Evolutionary conservation across 2,113 vertebrate species (phyloP).

Genomic region (Aphyosemion australe): DNA sequence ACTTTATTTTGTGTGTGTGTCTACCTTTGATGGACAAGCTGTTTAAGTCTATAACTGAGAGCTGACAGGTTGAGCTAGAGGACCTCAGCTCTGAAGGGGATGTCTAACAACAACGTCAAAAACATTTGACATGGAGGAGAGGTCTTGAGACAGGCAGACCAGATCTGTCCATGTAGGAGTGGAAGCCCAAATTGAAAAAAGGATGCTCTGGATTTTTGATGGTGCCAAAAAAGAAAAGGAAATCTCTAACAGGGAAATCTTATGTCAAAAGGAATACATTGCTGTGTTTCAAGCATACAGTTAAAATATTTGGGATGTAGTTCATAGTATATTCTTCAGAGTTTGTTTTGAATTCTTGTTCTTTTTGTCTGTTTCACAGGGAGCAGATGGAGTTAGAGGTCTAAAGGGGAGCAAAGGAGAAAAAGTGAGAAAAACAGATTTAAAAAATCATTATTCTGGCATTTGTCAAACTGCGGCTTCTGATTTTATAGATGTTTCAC

Average conservation of each 20-base stretch:
- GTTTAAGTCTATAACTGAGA: conserved; percentile 58
- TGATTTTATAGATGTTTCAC: conserved; percentile 6
- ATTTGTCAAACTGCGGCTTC: conserved; percentile 7
- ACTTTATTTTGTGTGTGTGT: conserved; percentile 1
- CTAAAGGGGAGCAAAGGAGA: conserved; percentile 91
- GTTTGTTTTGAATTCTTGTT: not conserved
- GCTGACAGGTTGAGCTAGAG: conserved; percentile 52
- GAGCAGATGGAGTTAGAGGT: conserved; percentile 88
- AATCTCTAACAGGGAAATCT: not conserved
- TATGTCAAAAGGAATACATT: conserved; percentile 12
- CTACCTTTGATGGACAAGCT: conserved; percentile 52
- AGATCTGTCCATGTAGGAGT: conserved; percentile 10
- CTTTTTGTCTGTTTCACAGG: conserved; percentile 72
- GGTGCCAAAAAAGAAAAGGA: too few species aligned
- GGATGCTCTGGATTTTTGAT: conserved; percentile 7
- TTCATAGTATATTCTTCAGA: not conserved
- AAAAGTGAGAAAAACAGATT: conserved; percentile 78
- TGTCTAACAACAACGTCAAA: conserved; percentile 34
- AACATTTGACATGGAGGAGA: conserved; percentile 50
- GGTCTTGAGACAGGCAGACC: conserved; percentile 31
- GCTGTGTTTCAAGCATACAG: conserved; percentile 1
- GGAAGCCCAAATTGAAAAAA: conserved; percentile 26
- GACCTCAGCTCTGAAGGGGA: conserved; percentile 47
- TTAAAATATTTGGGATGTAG: not conserved
- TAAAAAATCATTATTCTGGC: not conserved